A percentile compares a stretch with the other conserved stretches of the same genome.
These are phyloP conservation scores for Alauda arvensis DNA, from an alignment of 2,797 vertebrate genomes.

Conservation along the genomic window DNA sequence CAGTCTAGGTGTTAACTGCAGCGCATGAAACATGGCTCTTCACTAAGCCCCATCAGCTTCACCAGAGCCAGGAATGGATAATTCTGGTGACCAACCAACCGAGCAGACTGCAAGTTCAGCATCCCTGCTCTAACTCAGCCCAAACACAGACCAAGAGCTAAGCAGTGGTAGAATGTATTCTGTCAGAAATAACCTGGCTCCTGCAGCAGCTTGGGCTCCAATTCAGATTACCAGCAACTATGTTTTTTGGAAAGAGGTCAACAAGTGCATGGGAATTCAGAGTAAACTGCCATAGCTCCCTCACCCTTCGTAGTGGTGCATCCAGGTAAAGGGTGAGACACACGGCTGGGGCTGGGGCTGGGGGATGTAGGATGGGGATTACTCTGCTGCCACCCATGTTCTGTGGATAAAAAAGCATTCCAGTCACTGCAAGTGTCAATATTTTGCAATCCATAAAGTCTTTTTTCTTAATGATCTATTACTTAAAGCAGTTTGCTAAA, in stretches of 20 bases:
- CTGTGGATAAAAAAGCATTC: conserved; percentile 55
- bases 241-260: background rate
- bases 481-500: background rate
- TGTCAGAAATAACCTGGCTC: background rate
- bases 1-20: background rate
- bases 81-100: background rate
- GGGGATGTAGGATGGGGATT: conserved; percentile 48
- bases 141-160: background rate
- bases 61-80: background rate
- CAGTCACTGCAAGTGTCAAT: conserved; percentile 37
- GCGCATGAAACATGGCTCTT: background rate
- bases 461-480: background rate
- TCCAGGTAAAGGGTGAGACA: conserved; percentile 53
- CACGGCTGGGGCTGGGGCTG: conserved; percentile 38
- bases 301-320: conserved; percentile 51
- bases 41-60: background rate
- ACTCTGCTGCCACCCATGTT: conserved; percentile 51
- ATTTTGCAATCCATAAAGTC: background rate
- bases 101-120: background rate
- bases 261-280: conserved; percentile 20
- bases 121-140: background rate
- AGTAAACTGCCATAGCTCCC: conserved; percentile 33
- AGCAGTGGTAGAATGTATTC: background rate
- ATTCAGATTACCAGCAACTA: background rate
- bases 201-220: background rate